phyloP scores from a whole-genome alignment of 64 coral and sea anemone species.

The Acropora yongei region DNA sequence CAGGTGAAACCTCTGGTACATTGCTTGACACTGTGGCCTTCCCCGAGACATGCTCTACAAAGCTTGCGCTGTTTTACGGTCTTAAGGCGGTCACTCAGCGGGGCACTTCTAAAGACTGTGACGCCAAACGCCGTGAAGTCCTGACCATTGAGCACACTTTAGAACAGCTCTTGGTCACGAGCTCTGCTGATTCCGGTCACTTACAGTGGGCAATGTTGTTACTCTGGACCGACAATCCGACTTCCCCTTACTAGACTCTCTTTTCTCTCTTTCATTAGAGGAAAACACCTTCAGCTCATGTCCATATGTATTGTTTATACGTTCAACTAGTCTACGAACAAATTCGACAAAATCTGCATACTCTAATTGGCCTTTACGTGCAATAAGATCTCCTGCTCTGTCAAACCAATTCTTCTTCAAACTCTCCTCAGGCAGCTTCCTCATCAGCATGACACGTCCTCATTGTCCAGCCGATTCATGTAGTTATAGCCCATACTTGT shows the following conservation, averaged over 20 bases:
- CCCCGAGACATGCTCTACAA: slow-evolving; percentile 59
- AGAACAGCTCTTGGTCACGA: neutral
- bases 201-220: slow-evolving; percentile 60
- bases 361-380: slow-evolving; percentile 29
- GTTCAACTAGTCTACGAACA: slow-evolving; percentile 36
- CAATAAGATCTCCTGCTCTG: slow-evolving; percentile 74
- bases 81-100: slow-evolving; percentile 43
- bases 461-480: slow-evolving; percentile 52
- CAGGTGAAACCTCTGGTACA: slow-evolving; percentile 69
- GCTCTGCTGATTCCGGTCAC: slow-evolving; percentile 1
- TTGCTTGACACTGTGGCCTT: slow-evolving; percentile 53
- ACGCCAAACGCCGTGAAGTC: neutral
- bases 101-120: slow-evolving; percentile 41
- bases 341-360: slow-evolving; percentile 68
- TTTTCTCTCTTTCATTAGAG: neutral
- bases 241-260: slow-evolving; percentile 4
- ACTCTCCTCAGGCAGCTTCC: slow-evolving; percentile 75
- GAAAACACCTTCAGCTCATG: slow-evolving; percentile 55
- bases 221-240: slow-evolving; percentile 16
- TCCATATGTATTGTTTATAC: slow-evolving; percentile 80
- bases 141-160: slow-evolving; percentile 33
- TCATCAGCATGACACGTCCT: slow-evolving; percentile 74
- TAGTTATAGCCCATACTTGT: slow-evolving; percentile 53
- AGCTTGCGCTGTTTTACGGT: slow-evolving; percentile 53
- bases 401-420: slow-evolving; percentile 80